Evolutionary conservation across 2,113 vertebrate genomes (phyloP).

Genomic region (Sebastes schlegelii): DNA sequence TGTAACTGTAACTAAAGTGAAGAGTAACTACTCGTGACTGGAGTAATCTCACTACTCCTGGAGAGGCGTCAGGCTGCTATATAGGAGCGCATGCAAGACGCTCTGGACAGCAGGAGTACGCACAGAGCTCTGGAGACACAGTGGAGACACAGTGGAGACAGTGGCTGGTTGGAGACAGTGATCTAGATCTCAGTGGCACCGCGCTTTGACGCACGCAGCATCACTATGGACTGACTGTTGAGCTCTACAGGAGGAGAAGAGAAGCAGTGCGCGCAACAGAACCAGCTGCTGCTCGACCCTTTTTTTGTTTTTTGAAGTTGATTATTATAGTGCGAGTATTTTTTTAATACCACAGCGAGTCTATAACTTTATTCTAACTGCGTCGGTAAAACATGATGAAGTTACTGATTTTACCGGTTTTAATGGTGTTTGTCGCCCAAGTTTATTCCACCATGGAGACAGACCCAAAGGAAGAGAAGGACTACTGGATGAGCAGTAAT

Average conservation of each 20-base stretch:
- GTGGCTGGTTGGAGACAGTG: too few species aligned
- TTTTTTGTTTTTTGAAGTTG: neutral
- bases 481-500: constrained; percentile 88
- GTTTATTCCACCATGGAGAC: constrained; percentile 87
- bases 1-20: neutral
- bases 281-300: neutral
- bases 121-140: neutral
- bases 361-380: too few species aligned
- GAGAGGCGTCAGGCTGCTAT: constrained; percentile 68
- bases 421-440: constrained; percentile 85
- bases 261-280: constrained; percentile 18
- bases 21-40: neutral
- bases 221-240: constrained; percentile 72
- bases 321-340: neutral
- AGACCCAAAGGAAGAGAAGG: constrained; percentile 85
- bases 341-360: neutral
- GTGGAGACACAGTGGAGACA: too few species aligned
- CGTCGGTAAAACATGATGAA: constrained; percentile 85
- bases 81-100: constrained; percentile 74
- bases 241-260: neutral
- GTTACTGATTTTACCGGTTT: constrained; percentile 84
- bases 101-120: constrained; percentile 45
- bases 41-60: constrained; percentile 25
- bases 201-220: constrained; percentile 38
- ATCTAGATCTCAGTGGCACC: neutral